Percentiles rank a stretch among this genome's conserved stretches.
Evolutionary conservation across 1,140 invertebrate genomes (phyloP).

Genomic region (Pemphigus obesinymphae): DNA sequence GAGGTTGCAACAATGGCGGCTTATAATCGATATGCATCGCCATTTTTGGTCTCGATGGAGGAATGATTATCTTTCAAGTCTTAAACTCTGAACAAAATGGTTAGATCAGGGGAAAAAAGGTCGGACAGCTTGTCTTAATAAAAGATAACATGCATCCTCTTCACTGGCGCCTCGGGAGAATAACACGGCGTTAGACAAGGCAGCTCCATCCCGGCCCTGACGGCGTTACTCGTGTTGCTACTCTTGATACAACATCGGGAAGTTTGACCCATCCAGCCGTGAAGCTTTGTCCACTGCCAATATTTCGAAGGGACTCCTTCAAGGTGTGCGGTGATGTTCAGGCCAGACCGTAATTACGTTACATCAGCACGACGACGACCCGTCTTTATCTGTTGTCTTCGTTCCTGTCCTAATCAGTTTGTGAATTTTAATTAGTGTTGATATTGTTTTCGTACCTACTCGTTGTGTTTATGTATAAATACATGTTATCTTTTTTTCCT

Average conservation of each 20-base stretch:
- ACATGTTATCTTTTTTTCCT: too few relatives aligned
- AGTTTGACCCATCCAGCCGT: slow-evolving; percentile 40
- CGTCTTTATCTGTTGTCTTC: too few relatives aligned
- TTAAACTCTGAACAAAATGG: slow-evolving; percentile 48
- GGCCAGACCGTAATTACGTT: too few relatives aligned
- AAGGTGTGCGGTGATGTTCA: too few relatives aligned
- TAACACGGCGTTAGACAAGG: too few relatives aligned
- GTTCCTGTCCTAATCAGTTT: too few relatives aligned
- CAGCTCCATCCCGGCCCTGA: slow-evolving; percentile 46
- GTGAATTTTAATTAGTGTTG: too few relatives aligned
- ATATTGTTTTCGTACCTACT: too few relatives aligned
- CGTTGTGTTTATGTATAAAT: too few relatives aligned
- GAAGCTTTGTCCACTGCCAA: too few relatives aligned
- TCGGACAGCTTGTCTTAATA: slow-evolving; percentile 20
- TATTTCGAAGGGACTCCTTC: too few relatives aligned
- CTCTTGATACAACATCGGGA: slow-evolving; percentile 48
- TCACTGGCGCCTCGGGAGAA: slow-evolving; percentile 46
- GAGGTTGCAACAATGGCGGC: slow-evolving; percentile 43
- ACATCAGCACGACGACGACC: too few relatives aligned
- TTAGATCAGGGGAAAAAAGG: neutral
- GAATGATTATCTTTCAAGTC: slow-evolving; percentile 46
- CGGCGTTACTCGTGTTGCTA: slow-evolving; percentile 44
- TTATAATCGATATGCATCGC: slow-evolving; percentile 42
- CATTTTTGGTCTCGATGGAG: slow-evolving; percentile 48
- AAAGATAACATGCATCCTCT: slow-evolving; percentile 6